A percentile compares a stretch with the other conserved stretches of the same genome.
These are phyloP conservation scores for Sebastes nivosus DNA, from an alignment of 2,797 vertebrate genomes.

Conservation along the genomic window DNA sequence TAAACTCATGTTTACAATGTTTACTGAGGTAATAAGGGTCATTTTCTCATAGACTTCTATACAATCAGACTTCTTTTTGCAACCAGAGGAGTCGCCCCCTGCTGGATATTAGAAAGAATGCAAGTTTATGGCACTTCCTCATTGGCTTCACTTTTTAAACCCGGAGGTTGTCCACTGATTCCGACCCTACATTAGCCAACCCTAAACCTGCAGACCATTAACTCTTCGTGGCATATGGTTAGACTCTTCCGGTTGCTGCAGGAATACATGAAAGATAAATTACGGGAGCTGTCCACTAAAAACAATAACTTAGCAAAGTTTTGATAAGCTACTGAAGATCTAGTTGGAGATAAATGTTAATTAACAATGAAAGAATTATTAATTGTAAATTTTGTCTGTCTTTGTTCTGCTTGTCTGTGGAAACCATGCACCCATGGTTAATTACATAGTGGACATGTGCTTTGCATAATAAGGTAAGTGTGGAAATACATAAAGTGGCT, in stretches of 20 bases:
- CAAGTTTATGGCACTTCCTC: no score
- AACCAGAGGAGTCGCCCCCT: no score
- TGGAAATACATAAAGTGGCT: conserved; percentile 15
- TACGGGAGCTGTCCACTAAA: background rate
- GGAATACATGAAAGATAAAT: background rate
- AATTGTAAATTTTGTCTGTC: conserved; percentile 15
- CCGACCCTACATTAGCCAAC: rapidly evolving
- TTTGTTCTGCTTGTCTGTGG: conserved; percentile 36
- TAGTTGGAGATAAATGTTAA: conserved; percentile 22
- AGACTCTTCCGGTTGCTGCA: background rate
- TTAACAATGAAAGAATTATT: conserved; percentile 21
- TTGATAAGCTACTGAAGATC: conserved; percentile 9
- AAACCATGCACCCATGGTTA: conserved; percentile 14
- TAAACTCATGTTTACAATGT: no score
- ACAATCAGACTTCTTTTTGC: no score
- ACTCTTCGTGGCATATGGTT: background rate
- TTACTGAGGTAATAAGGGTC: no score
- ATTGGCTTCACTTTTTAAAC: no score
- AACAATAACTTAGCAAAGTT: conserved; percentile 8
- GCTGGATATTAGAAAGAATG: no score
- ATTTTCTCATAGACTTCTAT: no score
- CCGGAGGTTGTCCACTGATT: rapidly evolving
- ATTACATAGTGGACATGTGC: conserved; percentile 17
- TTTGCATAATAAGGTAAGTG: conserved; percentile 10
- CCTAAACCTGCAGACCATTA: background rate